Evolutionary conservation across 2,113 vertebrate species (phyloP).

Genomic region (Serinus canaria): DNA sequence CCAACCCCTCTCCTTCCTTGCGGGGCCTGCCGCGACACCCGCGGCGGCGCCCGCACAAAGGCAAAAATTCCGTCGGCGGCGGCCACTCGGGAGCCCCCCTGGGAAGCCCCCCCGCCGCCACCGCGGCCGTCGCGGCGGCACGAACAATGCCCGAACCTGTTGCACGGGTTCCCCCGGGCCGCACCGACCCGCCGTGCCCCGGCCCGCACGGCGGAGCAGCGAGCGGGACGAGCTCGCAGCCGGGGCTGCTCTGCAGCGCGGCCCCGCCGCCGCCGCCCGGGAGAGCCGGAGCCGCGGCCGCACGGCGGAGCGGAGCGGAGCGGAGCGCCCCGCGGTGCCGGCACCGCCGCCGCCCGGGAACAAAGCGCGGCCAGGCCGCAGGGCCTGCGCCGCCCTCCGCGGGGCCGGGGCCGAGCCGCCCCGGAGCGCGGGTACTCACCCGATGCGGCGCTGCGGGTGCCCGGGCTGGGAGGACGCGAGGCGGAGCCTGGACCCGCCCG

Average conservation of each 20-base stretch:
- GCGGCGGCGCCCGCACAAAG: neutral
- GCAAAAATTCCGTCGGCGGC: neutral
- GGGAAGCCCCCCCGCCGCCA: neutral
- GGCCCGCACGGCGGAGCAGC: neutral
- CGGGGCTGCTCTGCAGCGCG: neutral
- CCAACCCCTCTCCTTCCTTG: neutral
- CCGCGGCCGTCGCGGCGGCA: neutral
- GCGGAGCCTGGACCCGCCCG: neutral
- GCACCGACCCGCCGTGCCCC: neutral
- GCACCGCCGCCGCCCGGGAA: neutral
- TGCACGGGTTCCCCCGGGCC: neutral
- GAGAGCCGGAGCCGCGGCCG: neutral
- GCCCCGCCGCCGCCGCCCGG: neutral
- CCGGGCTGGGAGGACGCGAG: neutral
- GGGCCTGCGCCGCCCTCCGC: neutral
- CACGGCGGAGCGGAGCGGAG: neutral
- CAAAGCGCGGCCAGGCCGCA: constrained; percentile 8
- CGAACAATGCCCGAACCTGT: neutral
- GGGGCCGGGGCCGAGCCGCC: neutral
- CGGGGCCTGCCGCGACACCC: neutral
- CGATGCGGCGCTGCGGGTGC: neutral
- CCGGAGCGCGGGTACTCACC: neutral
- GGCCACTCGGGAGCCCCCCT: neutral
- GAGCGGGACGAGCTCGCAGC: neutral
- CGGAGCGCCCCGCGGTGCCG: neutral